phyloP scores from a whole-genome alignment of 2,888 invertebrate species.

The Apoda limacodes region DNA sequence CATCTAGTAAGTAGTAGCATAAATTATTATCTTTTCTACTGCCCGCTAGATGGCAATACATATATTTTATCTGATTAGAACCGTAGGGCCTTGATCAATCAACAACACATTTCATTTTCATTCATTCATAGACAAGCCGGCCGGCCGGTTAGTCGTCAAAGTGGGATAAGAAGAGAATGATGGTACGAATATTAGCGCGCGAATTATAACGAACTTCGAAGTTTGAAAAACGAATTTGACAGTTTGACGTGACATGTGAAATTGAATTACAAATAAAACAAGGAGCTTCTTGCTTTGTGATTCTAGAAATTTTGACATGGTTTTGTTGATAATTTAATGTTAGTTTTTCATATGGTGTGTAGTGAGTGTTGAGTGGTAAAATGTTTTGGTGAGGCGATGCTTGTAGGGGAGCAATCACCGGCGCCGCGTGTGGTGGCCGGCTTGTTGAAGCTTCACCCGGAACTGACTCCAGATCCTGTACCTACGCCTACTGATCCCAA shows the following conservation, averaged over 20 bases:
- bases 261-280: constrained; percentile 19
- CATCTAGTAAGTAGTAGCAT: constrained; percentile 2
- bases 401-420: constrained; percentile 63
- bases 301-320: too few relatives aligned
- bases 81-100: too few relatives aligned
- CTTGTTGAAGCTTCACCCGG: constrained; percentile 57
- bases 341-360: constrained; percentile 36
- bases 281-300: constrained; percentile 16
- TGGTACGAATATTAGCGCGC: too few relatives aligned
- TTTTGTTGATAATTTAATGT: constrained; percentile 25
- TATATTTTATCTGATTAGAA: not conserved
- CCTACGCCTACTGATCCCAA: constrained; percentile 55
- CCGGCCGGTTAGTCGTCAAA: constrained; percentile 29
- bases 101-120: constrained; percentile 34
- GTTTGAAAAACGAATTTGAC: constrained; percentile 49
- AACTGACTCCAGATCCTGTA: constrained; percentile 56
- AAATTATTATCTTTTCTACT: not conserved
- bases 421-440: constrained; percentile 67
- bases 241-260: constrained; percentile 31
- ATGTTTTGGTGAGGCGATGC: constrained; percentile 58
- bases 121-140: constrained; percentile 50
- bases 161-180: constrained; percentile 30
- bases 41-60: constrained; percentile 1
- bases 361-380: constrained; percentile 35
- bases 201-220: constrained; percentile 56